Evolutionary conservation across 2,113 vertebrate species (phyloP), one percentile per base, ranked within the genome.

Genomic region (Penelope pileata): DNA sequence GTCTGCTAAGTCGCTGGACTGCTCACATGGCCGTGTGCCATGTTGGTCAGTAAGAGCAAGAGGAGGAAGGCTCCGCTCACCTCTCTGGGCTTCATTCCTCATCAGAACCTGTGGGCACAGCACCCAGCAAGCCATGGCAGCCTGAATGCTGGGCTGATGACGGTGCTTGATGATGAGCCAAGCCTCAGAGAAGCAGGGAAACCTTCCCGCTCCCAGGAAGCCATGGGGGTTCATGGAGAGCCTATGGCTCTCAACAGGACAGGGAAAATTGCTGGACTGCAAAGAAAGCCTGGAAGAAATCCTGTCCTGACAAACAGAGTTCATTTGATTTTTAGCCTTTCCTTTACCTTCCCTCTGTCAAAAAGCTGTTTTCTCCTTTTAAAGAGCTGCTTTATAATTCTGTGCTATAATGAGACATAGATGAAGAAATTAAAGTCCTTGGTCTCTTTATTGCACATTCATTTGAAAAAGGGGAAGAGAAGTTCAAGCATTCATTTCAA

Each of bases 121-220:
- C 30, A 13, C 32, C 3, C 15, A 6, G 29, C 4, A 40, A 74
- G 40, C 16, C 6, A 5, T 1, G 1, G 32, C 59, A 74, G 32
- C 9, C 21, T 2, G 5, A 51, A 29, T 2, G 4, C 29, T 68
- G 21, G 48, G 36, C 12, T 0, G 0, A 5, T 11, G 62, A 58
- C 58, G 38, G 58, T 23, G 68, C 26, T 59, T 0, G 0, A 36
- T 3, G 7, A 10, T 21, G 48, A 77, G 18, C 13, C 23, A 54
- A 26, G 16, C 7, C 58, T 81, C 54, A 36, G 26, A 29, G 21
- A 14, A 12, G 10, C 22, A 51, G 16, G 29, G 50, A 74, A 91
- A 18, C 5, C 24, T 29, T 11, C 15, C 15, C 30, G 68, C 29
- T 42, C 59, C 30, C 42, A 69, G 24, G 21, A 47, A 53, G 13